Base-by-base conservation (phyloP, 2,113 vertebrate species). In the Acanthisitta chloris region DNA sequence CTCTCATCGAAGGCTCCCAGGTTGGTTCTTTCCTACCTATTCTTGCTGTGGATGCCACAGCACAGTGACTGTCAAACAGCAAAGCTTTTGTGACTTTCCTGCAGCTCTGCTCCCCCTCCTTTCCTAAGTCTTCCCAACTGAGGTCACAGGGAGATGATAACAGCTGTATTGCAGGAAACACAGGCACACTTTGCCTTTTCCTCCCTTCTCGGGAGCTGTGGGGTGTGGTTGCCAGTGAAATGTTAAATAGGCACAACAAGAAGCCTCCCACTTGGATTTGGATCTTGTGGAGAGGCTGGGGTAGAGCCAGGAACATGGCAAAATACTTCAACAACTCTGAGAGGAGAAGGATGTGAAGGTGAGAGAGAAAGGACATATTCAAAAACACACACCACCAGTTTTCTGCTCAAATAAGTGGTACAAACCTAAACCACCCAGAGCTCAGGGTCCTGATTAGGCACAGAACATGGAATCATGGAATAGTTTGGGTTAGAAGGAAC, bases 301-400 rank as follows among this genome's bases (percentile, higher is more conserved):
- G 21, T 17, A 33, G 24, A 23, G 66, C 61, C 77, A 62, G 61
- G 48, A 71, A 52, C 36, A 12, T 0, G 0, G 23, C 5, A 58
- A 72, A 64, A 58, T 4, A 10, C 8, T 73, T 45, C 3, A 7
- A 23, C 18, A 29, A 45, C 58, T 64, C 38, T 0, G 0, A 5
- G 15, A 49, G 20, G 12, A 52, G 36, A 65, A 10, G 31, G 13
- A 28, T 6, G 2, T 0, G 13, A 26, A 40, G 52, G 48, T 29
- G 20, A 31, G 62, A 71, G 54, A 34, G 31, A 76, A 43, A 76
- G 36, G 33, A 21, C 14, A 23, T 3, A 2, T 34, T 28, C 3
- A 0, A 48, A 69, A 92, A 2, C 29, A 29, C 34, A 15, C 31
- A 38, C 1, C 8, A 2, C 3, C 10, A 2, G 17, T 10, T 45